Base-by-base conservation (phyloP, 2,113 vertebrate genomes). In the Phylloscopus trochiloides region DNA sequence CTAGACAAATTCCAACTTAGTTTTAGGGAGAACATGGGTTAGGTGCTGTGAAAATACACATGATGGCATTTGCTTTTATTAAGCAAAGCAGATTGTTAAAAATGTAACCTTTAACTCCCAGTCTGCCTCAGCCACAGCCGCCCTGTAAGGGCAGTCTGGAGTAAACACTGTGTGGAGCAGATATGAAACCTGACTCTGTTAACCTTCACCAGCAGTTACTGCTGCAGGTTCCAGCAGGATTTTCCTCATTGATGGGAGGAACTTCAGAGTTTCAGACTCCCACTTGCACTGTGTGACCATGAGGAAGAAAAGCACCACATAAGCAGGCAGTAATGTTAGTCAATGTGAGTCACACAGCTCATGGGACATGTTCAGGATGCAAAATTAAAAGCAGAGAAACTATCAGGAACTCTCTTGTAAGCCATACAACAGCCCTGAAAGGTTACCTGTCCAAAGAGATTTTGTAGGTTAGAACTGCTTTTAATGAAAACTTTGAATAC, bases 361-460 rank as follows among this genome's bases (percentile, higher is more conserved):
- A 6, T 1, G 7, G 55, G 36, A 38, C 2, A 3, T 0, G 36
- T 9, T 42, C 1, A 29, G 52, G 43, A 42, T 9, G 34, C 1
- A 87, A 42, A 81, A 66, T 1, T 2, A 92, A 65, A 54, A 78
- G 50, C 34, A 57, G 25, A 72, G 20, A 26, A 86, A 38, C 16
- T 10, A 4, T 17, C 2, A 9, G 29, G 10, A 70, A 50, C 59
- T 72, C 31, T 61, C 57, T 3, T 32, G 3, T 31, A 79, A 83
- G 43, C 21, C 38, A 29, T 15, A 9, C 38, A 70, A 54, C n/a
- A 89, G 62, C 42, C 42, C 36, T 14, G 32, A 72, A 25, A 5
- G 14, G 29, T 14, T 38, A 57, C 40, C 31, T 28, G 15, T 16
- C 52, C 32, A 26, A 68, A 62, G 74, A 25, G 19, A 32, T 6